These are phyloP conservation scores for Taxidea taxus DNA, from an alignment of 2,113 vertebrate genomes.

Conservation along the genomic window DNA sequence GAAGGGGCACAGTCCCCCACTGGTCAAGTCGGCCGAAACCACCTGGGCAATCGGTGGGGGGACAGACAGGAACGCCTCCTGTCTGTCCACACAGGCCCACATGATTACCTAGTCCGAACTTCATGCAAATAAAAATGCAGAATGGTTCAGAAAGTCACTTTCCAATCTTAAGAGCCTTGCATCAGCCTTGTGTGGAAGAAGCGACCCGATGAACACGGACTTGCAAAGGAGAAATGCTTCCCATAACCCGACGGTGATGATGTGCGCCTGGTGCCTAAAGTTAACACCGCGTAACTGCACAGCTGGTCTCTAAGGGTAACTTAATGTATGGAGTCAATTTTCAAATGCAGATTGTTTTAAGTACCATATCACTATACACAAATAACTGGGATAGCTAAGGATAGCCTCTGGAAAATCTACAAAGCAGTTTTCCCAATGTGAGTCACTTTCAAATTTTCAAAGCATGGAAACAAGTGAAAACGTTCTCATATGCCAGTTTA, in stretches of 20 bases:
- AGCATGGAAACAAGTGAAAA: constrained; percentile 61
- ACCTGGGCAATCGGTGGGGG: background rate
- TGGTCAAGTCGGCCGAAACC: background rate
- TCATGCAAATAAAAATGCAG: constrained; percentile 25
- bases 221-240: constrained; percentile 43
- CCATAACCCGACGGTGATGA: background rate
- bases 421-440: constrained; percentile 21
- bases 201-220: constrained; percentile 56
- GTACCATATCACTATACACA: background rate
- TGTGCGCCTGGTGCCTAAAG: background rate
- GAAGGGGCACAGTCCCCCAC: background rate
- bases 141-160: constrained; percentile 48
- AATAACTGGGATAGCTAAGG: background rate
- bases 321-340: constrained; percentile 70
- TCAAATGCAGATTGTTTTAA: constrained; percentile 86
- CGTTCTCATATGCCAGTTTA: background rate
- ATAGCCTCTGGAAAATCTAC: constrained; percentile 1
- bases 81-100: too few relatives aligned
- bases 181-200: constrained; percentile 38
- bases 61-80: background rate
- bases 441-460: constrained; percentile 43
- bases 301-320: constrained; percentile 7
- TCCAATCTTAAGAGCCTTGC: constrained; percentile 37
- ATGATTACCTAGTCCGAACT: background rate
- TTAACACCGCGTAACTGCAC: background rate